Evolutionary conservation across 2,888 invertebrate species (phyloP), one percentile per base, ranked within the genome.

Genomic region (Drosophila subquinaria): DNA sequence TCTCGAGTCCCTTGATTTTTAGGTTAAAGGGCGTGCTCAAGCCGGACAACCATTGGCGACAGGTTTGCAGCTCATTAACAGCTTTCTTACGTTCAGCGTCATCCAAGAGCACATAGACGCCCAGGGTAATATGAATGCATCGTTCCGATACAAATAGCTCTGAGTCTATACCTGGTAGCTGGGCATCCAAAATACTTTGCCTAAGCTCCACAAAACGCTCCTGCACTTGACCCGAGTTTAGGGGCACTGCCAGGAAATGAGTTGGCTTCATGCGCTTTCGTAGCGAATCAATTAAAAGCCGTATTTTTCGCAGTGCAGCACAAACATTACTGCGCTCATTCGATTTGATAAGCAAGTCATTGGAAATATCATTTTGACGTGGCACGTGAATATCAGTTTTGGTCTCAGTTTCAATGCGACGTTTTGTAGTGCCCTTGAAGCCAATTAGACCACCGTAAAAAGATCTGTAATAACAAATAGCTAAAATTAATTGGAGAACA

Each of bases 241-340:
- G 91, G 8, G 97, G 96, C 78, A 98, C 95, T 3, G 97, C 97
- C 61, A 97, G 90, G 91, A 98, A 98, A 93, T 99, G 98, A 9
- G 98, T 98, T 47, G 95, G 94, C 10, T 92, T 94, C 82, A 96
- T 94, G 90, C 95, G 96, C 88, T 95, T 95, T 61, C 97, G 96
- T 94, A 81, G 95, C 94, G 90, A 95, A 94, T 9, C 96, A 94
- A 83, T 13, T 1, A 98, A 94, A 55, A 96, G 93, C 72, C 96
- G 95, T 52, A 98, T 95, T 91, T 97, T 95, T 65, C 95, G 94
- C 82, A 95, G 94, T 2, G 97, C 97, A 27, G 95, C 94, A 79
- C 94, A 94, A 0, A 98, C 95, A 91, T 94, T 95, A 92, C 95
- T 94, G 73, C 94, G 94, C 30, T 94, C 94, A 48, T 93, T 92